A percentile compares a stretch with the other conserved stretches of the same genome.
These are phyloP conservation scores for Syngnathus rostellatus DNA, from an alignment of 2,797 vertebrate species.

Conservation along the genomic window DNA sequence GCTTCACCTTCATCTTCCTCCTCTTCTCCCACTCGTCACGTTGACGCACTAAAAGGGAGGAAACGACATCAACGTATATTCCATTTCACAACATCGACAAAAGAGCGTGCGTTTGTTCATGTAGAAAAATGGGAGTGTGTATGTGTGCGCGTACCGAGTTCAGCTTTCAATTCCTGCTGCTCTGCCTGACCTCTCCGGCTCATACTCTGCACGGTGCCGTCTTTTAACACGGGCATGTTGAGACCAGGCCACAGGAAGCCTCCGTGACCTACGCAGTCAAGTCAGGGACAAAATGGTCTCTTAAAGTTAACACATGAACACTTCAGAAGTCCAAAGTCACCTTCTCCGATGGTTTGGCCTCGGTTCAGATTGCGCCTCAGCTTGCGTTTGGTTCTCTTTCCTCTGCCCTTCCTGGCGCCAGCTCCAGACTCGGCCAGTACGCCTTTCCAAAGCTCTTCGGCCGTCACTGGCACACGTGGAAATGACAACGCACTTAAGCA, in stretches of 20 bases:
- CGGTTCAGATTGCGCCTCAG: constrained; percentile 80
- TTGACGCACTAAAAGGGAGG: constrained; percentile 52
- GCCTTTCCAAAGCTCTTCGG: constrained; percentile 85
- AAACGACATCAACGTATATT: not conserved
- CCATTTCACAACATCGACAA: constrained; percentile 4
- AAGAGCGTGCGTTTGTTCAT: not conserved
- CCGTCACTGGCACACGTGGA: constrained; percentile 73
- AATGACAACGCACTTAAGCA: not conserved
- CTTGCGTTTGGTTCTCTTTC: constrained; percentile 85
- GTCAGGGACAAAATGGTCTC: not conserved
- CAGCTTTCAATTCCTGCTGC: constrained; percentile 67
- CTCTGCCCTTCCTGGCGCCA: constrained; percentile 80
- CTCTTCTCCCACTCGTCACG: constrained; percentile 80
- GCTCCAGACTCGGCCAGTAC: constrained; percentile 80
- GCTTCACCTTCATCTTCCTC: constrained; percentile 76
- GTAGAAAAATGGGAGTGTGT: too few relatives aligned
- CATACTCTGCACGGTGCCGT: constrained; percentile 62
- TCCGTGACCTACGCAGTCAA: constrained; percentile 66
- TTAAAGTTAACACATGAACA: not conserved
- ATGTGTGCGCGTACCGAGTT: constrained; percentile 45
- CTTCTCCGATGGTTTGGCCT: constrained; percentile 85
- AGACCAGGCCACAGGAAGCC: constrained; percentile 93
- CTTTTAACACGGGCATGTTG: constrained; percentile 72
- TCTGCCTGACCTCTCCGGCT: constrained; percentile 66
- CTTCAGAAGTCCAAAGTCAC: constrained; percentile 48